Evolutionary conservation across 2,888 invertebrate genomes (phyloP).

Genomic region (Pollenia griseotomentosa): DNA sequence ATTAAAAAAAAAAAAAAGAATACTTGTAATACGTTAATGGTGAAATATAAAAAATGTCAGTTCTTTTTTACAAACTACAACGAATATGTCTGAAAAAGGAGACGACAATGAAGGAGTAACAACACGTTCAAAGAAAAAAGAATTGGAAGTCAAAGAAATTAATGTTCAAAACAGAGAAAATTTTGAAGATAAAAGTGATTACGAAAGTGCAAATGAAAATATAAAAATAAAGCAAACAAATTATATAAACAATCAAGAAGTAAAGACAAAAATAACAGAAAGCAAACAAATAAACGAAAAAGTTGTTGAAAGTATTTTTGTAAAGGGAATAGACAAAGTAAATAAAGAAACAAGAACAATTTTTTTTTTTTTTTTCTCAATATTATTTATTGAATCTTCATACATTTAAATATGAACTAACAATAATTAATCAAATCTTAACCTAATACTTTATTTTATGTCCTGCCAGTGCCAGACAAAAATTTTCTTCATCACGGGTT

Average conservation of each 20-base stretch:
- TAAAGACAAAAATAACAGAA: background rate
- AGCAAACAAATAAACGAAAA: background rate
- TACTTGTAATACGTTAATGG: background rate
- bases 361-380: too few relatives aligned
- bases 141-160: background rate
- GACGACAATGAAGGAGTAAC: background rate
- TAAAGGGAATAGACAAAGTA: too few relatives aligned
- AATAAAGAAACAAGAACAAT: too few relatives aligned
- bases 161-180: conserved; percentile 3
- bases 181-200: background rate
- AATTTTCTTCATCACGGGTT: too few relatives aligned
- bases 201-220: background rate
- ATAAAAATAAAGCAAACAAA: background rate
- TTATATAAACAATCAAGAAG: background rate
- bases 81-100: conserved; percentile 11
- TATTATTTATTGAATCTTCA: too few relatives aligned
- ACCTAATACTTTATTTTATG: too few relatives aligned
- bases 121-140: conserved; percentile 21
- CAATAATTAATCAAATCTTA: too few relatives aligned
- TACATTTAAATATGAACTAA: too few relatives aligned
- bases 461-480: too few relatives aligned
- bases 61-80: background rate
- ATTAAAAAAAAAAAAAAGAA: too few relatives aligned
- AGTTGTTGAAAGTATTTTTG: background rate
- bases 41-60: background rate